These are phyloP conservation scores for Drosophila lutescens DNA, from an alignment of 2,888 invertebrate species.

Conservation along the genomic window DNA sequence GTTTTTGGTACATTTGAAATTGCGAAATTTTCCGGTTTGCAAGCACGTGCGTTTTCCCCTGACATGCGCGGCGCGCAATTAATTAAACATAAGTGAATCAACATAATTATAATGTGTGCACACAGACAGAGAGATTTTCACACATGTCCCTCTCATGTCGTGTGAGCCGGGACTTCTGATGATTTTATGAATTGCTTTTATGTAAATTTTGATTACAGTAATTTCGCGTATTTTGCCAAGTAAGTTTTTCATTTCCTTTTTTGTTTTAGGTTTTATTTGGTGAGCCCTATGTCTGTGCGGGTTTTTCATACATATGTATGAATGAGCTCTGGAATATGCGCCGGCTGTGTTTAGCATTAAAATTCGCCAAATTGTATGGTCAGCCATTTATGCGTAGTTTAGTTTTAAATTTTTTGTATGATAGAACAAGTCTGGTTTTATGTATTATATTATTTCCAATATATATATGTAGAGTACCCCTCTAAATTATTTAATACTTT, in stretches of 20 bases:
- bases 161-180: slow-evolving; percentile 20
- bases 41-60: no score
- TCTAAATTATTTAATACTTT: background rate
- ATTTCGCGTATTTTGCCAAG: slow-evolving; percentile 41
- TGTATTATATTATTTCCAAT: background rate
- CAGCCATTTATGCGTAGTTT: slow-evolving; percentile 1
- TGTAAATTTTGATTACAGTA: slow-evolving; percentile 46
- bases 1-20: no score
- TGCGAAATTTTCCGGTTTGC: no score
- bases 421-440: no score
- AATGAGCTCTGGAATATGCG: slow-evolving; percentile 8
- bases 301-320: background rate
- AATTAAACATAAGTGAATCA: slow-evolving; percentile 53
- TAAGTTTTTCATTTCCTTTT: slow-evolving; percentile 19
- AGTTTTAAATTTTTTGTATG: background rate
- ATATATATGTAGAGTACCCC: no score
- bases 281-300: background rate
- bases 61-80: slow-evolving; percentile 39
- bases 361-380: slow-evolving; percentile 6
- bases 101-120: slow-evolving; percentile 49
- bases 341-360: slow-evolving; percentile 10
- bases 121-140: slow-evolving; percentile 3
- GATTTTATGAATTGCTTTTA: slow-evolving; percentile 50
- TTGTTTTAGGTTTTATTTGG: slow-evolving; percentile 10
- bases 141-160: slow-evolving; percentile 7